Evolutionary conservation across 2,113 vertebrate species (phyloP).

Genomic region (Casuarius casuarius): DNA sequence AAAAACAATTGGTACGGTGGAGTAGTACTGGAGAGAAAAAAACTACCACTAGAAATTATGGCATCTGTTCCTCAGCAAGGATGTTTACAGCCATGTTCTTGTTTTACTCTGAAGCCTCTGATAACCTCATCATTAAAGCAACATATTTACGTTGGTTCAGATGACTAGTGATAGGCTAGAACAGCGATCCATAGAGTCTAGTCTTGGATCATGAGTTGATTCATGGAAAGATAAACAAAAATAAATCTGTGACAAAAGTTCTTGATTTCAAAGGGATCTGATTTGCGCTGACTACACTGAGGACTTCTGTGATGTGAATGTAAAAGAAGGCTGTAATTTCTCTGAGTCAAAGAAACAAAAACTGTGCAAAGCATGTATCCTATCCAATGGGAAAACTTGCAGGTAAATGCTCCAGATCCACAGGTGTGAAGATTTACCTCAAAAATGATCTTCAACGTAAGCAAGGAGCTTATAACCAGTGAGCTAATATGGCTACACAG

Average conservation of each 20-base stretch:
- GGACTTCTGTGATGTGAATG: not conserved
- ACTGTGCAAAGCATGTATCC: rapidly evolving
- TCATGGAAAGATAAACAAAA: not conserved
- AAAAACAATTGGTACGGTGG: not conserved
- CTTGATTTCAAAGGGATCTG: not conserved
- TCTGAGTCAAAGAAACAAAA: not conserved
- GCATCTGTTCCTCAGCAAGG: not conserved
- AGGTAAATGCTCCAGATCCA: not conserved
- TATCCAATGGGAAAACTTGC: not conserved
- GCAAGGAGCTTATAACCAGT: not conserved
- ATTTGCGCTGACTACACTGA: not conserved
- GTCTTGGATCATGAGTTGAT: not conserved
- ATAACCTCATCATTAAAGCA: not conserved
- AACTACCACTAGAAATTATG: not conserved
- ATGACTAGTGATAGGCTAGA: not conserved
- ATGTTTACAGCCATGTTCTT: not conserved
- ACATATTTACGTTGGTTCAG: not conserved
- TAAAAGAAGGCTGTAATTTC: not conserved
- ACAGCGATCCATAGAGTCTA: not conserved
- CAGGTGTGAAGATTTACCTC: not conserved
- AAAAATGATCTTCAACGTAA: not conserved
- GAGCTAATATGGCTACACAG: not conserved
- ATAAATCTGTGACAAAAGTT: not conserved
- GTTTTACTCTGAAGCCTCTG: not conserved
- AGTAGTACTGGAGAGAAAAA: not conserved